Evolutionary conservation across 2,888 invertebrate species (phyloP).

Genomic region (Rambutsinella grinnellia): DNA sequence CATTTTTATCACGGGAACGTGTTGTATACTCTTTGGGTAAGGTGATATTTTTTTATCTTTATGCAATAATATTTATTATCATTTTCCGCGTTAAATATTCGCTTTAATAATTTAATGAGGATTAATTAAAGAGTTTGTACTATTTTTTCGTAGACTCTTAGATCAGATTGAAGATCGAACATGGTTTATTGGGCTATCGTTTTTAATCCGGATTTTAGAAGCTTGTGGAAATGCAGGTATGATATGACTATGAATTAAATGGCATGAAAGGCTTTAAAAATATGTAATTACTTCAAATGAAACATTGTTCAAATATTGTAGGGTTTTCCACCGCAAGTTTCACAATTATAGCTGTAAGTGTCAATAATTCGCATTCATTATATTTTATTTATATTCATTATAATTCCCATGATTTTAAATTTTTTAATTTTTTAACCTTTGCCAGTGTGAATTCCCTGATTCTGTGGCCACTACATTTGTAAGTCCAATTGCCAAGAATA

Average conservation of each 20-base stretch:
- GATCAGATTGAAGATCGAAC: slow-evolving; percentile 69
- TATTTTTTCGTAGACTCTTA: slow-evolving; percentile 33
- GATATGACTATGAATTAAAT: too few species aligned
- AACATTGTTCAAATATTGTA: too few species aligned
- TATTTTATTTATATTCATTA: too few species aligned
- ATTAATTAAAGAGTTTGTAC: background rate
- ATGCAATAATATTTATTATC: background rate
- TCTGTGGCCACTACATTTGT: slow-evolving; percentile 89
- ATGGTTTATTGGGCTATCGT: slow-evolving; percentile 82
- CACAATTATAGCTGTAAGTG: slow-evolving; percentile 87
- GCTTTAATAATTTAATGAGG: background rate
- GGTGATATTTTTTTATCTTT: slow-evolving; percentile 57
- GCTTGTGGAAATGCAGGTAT: slow-evolving; percentile 86
- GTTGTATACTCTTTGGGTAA: slow-evolving; percentile 87
- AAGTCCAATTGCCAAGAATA: slow-evolving; percentile 69
- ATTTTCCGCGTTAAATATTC: background rate
- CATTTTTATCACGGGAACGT: slow-evolving; percentile 84
- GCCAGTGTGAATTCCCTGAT: slow-evolving; percentile 89
- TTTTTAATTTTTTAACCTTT: too few species aligned
- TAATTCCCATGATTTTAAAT: too few species aligned
- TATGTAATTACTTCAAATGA: background rate
- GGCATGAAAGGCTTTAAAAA: too few species aligned
- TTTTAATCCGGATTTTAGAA: slow-evolving; percentile 83
- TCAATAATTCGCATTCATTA: too few species aligned
- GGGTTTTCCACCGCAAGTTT: slow-evolving; percentile 89